phyloP scores from a whole-genome alignment of 1,140 invertebrate species.

The Oscheius sp. region DNA sequence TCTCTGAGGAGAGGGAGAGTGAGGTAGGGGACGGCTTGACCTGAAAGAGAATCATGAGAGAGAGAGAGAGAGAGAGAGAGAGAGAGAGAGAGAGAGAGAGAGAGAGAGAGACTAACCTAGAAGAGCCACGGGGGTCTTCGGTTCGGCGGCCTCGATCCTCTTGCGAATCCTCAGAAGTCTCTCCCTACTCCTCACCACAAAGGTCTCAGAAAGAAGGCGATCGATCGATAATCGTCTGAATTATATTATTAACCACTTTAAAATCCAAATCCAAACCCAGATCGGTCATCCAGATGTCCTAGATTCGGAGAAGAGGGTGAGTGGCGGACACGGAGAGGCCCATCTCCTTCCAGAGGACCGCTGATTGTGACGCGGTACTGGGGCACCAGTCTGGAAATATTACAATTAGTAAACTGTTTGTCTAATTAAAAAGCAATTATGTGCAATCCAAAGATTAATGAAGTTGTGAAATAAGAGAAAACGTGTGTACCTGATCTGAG shows the following conservation, averaged over 20 bases:
- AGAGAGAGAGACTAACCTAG: not conserved
- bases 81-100: not conserved
- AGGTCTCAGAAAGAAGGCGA: constrained; percentile 90
- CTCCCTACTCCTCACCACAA: constrained; percentile 83
- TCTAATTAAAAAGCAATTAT: too few relatives aligned
- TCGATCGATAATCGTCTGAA: constrained; percentile 89
- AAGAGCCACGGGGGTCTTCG: constrained; percentile 40
- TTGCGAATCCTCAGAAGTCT: constrained; percentile 79
- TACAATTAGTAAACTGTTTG: too few relatives aligned
- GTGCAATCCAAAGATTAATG: too few relatives aligned
- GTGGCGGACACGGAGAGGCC: constrained; percentile 21
- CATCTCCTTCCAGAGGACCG: constrained; percentile 12
- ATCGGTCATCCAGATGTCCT: constrained; percentile 9
- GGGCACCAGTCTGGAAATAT: constrained; percentile 63
- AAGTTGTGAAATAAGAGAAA: too few relatives aligned
- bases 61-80: not conserved
- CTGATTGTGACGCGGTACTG: constrained; percentile 74
- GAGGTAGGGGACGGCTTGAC: constrained; percentile 13
- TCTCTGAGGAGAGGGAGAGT: constrained; percentile 3
- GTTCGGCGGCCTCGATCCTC: constrained; percentile 69
- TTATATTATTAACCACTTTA: constrained; percentile 47
- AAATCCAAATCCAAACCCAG: constrained; percentile 6
- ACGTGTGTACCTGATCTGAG: not conserved
- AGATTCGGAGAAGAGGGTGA: constrained; percentile 30
- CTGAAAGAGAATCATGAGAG: not conserved